phyloP scores from a whole-genome alignment of 2,113 vertebrate genomes.

The Odocoileus virginianus region DNA sequence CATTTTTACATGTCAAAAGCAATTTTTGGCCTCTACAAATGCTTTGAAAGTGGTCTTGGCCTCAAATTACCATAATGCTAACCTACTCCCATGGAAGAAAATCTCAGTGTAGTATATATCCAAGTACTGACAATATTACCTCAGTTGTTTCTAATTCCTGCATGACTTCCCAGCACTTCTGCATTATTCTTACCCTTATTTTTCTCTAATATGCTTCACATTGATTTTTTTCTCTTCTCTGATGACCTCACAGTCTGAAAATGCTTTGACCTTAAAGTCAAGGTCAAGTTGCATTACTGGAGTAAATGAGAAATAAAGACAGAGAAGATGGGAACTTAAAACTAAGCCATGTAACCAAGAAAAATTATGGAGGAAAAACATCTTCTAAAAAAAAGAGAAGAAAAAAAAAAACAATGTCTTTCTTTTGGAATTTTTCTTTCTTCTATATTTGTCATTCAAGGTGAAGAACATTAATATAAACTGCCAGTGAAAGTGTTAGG shows the following conservation, averaged over 20 bases:
- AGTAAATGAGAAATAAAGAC: constrained; percentile 77
- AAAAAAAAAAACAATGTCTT: constrained; percentile 48
- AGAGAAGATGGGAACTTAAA: constrained; percentile 14
- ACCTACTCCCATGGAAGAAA: neutral
- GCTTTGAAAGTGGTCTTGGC: neutral
- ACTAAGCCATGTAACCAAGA: constrained; percentile 47
- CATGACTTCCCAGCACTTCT: constrained; percentile 75
- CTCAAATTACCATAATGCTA: neutral
- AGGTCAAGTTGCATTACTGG: constrained; percentile 80
- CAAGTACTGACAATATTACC: constrained; percentile 45
- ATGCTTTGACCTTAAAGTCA: constrained; percentile 81
- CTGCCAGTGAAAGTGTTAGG: neutral
- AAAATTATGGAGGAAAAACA: constrained; percentile 56
- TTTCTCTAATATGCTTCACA: constrained; percentile 78
- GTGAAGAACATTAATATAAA: constrained; percentile 62
- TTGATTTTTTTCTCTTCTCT: constrained; percentile 82
- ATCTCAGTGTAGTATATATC: neutral
- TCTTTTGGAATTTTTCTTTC: constrained; percentile 56
- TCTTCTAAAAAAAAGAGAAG: constrained; percentile 18
- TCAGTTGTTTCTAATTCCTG: constrained; percentile 70
- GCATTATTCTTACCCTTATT: constrained; percentile 75
- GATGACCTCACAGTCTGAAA: constrained; percentile 80
- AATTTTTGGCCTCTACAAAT: neutral
- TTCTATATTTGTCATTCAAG: constrained; percentile 55
- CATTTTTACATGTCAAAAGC: constrained; percentile 10